Percentiles rank a stretch among this genome's conserved stretches.
phyloP scores from a whole-genome alignment of 2,113 vertebrate genomes.

The Shinisaurus crocodilurus region DNA sequence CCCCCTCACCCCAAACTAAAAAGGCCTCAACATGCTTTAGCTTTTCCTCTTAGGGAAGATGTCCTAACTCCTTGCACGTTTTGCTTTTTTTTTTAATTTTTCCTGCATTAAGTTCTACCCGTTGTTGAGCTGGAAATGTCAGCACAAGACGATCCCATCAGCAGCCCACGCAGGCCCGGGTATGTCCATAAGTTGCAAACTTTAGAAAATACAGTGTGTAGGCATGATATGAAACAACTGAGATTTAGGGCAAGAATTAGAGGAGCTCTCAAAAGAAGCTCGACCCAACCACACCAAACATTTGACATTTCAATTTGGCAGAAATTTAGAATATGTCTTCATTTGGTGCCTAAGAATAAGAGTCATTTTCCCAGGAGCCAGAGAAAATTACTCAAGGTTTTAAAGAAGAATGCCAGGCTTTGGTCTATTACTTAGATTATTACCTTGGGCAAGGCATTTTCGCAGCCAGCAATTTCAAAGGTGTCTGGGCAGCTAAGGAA shows the following conservation, averaged over 20 bases:
- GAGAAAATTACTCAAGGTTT: conserved; percentile 31
- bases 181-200: background rate
- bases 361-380: conserved; percentile 23
- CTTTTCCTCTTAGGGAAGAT: background rate
- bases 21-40: background rate
- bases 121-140: background rate
- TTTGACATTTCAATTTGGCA: conserved; percentile 33
- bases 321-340: conserved; percentile 24
- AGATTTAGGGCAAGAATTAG: background rate
- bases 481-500: conserved; percentile 34
- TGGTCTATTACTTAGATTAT: conserved; percentile 33
- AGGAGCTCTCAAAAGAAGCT: background rate
- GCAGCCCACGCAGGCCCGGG: background rate
- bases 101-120: background rate
- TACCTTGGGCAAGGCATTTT: conserved; percentile 18
- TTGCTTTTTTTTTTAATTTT: background rate
- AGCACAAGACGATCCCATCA: background rate
- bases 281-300: background rate
- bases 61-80: background rate
- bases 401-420: conserved; percentile 20
- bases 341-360: background rate
- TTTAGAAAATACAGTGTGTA: background rate
- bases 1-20: background rate
- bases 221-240: background rate
- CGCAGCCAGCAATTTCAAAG: background rate